Evolutionary conservation across 2,113 vertebrate genomes (phyloP).

Genomic region (Notechis scutatus): DNA sequence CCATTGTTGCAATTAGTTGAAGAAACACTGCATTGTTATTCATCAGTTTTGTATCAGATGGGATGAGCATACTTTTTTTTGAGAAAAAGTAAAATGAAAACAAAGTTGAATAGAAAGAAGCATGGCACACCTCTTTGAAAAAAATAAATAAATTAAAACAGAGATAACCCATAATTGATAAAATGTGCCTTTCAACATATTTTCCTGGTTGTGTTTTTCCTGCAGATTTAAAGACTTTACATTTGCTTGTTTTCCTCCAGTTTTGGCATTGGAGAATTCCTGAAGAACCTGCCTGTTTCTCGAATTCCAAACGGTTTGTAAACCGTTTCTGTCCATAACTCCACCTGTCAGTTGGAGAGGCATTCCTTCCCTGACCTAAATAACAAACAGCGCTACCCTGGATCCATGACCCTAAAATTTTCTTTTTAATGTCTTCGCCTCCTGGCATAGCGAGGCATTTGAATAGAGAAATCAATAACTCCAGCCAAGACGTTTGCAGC

Average conservation of each 20-base stretch:
- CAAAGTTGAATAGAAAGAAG: not conserved
- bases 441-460: not conserved
- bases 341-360: not conserved
- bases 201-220: not conserved
- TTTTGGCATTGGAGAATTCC: not conserved
- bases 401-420: not conserved
- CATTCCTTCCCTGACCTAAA: not conserved
- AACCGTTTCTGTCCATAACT: not conserved
- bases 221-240: not conserved
- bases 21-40: not conserved
- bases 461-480: slow-evolving; percentile 28
- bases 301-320: not conserved
- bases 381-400: not conserved
- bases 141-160: not conserved
- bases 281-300: not conserved
- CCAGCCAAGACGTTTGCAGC: slow-evolving; percentile 12
- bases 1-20: not conserved
- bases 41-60: not conserved
- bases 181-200: not conserved
- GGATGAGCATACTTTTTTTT: not conserved
- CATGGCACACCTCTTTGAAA: not conserved
- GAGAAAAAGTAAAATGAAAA: not conserved
- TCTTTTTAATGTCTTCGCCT: not conserved
- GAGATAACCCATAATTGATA: not conserved
- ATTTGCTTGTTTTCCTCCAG: not conserved